Conservation (phyloP, 2,113 vertebrate species). For the Tupaia tana region DNA sequence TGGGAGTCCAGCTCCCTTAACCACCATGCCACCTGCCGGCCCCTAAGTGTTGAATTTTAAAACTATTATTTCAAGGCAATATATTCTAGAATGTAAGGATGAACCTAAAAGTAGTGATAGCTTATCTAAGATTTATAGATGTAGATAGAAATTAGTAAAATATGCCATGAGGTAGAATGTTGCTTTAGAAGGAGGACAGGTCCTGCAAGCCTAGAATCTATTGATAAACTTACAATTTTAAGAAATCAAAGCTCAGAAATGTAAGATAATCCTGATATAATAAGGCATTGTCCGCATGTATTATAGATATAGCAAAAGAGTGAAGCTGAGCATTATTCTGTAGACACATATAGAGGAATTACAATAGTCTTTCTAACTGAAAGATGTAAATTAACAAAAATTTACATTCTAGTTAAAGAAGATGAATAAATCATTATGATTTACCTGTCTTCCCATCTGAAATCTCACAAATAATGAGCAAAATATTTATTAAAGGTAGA, state of each 20-base stretch:
- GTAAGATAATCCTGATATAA: not conserved
- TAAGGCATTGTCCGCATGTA: not conserved
- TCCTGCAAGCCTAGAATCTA: not conserved
- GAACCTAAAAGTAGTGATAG: not conserved
- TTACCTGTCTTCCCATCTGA: not conserved
- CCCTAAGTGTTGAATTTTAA: not conserved
- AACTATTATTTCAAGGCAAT: not conserved
- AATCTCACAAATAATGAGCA: not conserved
- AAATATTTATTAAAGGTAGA: not conserved
- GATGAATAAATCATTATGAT: not conserved
- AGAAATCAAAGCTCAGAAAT: not conserved
- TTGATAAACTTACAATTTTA: not conserved
- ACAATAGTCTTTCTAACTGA: not conserved
- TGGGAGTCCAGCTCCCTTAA: no score
- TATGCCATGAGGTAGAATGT: not conserved
- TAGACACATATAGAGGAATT: not conserved
- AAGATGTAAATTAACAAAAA: slow-evolving; percentile 4
- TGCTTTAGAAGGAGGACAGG: not conserved
- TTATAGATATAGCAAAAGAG: not conserved
- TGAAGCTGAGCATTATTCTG: not conserved
- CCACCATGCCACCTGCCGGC: no score
- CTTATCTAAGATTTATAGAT: slow-evolving; percentile 1
- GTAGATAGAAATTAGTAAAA: not conserved
- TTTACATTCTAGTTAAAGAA: not conserved
- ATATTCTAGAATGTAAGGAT: not conserved